phyloP scores from a whole-genome alignment of 2,797 vertebrate species.

The Enteromius thamalakanensis region DNA sequence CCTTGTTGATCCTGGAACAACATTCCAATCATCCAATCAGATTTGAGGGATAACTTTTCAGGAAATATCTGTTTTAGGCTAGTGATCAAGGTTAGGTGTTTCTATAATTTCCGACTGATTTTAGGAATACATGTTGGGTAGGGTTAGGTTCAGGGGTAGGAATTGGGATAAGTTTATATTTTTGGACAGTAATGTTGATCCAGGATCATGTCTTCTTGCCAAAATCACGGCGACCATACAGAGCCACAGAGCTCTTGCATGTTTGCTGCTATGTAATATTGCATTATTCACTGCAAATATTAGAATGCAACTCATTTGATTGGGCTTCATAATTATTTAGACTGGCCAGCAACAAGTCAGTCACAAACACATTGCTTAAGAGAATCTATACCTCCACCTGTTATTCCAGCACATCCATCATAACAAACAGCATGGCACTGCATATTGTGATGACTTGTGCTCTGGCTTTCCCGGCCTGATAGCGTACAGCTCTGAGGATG shows the following conservation, averaged over 20 bases:
- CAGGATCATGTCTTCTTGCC: too few relatives aligned
- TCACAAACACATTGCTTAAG: constrained; percentile 36
- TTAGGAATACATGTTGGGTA: too few relatives aligned
- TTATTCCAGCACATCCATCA: constrained; percentile 53
- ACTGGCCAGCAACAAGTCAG: constrained; percentile 48
- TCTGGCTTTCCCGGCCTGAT: constrained; percentile 28
- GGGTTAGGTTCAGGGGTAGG: too few relatives aligned
- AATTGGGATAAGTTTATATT: too few relatives aligned
- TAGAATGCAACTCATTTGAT: not conserved
- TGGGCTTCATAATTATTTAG: constrained; percentile 4
- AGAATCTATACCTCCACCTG: constrained; percentile 30
- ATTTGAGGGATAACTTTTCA: too few relatives aligned
- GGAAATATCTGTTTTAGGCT: too few relatives aligned
- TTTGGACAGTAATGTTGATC: too few relatives aligned
- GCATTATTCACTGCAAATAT: not conserved
- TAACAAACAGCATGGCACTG: constrained; percentile 51
- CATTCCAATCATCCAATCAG: too few relatives aligned
- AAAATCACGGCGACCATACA: not conserved
- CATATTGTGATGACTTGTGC: constrained; percentile 52
- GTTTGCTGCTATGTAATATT: not conserved
- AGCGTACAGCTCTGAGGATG: constrained; percentile 9
- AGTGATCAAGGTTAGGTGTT: too few relatives aligned
- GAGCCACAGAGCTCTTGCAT: not conserved
- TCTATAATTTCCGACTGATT: too few relatives aligned
- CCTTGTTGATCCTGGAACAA: too few relatives aligned